Conservation (phyloP, 2,113 vertebrate genomes). For the Microcebus griseorufus region DNA sequence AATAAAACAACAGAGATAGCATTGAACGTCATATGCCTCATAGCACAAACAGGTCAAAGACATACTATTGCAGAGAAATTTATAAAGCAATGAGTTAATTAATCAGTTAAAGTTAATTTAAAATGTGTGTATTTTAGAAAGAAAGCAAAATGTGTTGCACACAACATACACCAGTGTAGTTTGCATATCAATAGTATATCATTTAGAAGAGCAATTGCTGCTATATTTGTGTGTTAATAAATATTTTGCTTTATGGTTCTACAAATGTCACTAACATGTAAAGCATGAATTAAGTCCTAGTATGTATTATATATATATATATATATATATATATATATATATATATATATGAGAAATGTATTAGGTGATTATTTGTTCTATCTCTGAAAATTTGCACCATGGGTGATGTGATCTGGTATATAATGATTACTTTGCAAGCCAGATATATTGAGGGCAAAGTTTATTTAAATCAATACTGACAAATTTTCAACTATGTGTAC, state of each 20-base stretch:
- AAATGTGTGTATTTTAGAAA: not conserved
- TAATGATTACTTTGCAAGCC: not conserved
- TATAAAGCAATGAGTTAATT: not conserved
- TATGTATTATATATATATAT: not conserved
- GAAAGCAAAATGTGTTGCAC: not conserved
- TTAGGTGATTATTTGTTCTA: conserved; percentile 5
- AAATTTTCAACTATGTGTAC: not conserved
- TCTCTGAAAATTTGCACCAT: not conserved
- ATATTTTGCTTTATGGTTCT: not conserved
- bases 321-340: no score
- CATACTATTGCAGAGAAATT: not conserved
- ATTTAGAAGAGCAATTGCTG: not conserved
- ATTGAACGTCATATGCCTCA: not conserved
- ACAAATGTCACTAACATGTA: not conserved
- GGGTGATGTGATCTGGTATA: not conserved
- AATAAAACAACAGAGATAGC: not conserved
- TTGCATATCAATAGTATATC: not conserved
- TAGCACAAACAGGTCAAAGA: not conserved
- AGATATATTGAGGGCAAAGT: not conserved
- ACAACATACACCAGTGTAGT: not conserved
- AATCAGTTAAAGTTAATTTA: not conserved
- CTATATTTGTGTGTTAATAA: not conserved
- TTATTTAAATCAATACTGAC: conserved; percentile 2
- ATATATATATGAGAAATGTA: not conserved
- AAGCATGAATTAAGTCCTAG: not conserved